Conservation (phyloP, 2,888 invertebrate species). For the Biston betularia region DNA sequence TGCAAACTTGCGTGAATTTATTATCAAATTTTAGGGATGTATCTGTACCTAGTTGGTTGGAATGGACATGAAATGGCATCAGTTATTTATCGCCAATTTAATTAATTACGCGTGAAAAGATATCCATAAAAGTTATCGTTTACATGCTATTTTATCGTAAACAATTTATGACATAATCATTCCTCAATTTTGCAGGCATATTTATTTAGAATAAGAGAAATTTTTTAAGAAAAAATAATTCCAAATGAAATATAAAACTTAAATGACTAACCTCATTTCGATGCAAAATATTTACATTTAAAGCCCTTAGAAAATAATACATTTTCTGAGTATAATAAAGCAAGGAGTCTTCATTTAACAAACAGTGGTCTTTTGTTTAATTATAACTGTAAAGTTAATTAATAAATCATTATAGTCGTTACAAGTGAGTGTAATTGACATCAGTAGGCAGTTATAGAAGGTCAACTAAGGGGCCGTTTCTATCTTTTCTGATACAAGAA, state of each 20-base stretch:
- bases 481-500: conserved; percentile 38
- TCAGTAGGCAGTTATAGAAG: conserved; percentile 40
- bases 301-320: conserved; percentile 3
- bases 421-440: conserved; percentile 39
- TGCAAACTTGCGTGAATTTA: too few species aligned
- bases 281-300: neutral
- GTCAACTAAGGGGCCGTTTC: conserved; percentile 45
- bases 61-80: conserved; percentile 5
- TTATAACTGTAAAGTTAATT: conserved; percentile 14
- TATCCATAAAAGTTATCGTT: neutral
- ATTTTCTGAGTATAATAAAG: conserved; percentile 4
- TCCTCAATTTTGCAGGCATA: neutral
- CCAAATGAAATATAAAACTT: neutral
- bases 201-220: neutral
- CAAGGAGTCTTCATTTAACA: conserved; percentile 8
- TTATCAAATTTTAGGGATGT: conserved; percentile 1
- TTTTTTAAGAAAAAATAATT: neutral
- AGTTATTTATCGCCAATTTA: conserved; percentile 1
- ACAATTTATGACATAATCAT: neutral
- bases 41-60: neutral
- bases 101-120: conserved; percentile 1
- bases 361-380: conserved; percentile 12
- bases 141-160: neutral
- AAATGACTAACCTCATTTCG: neutral
- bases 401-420: conserved; percentile 33